Evolutionary conservation across 2,797 vertebrate genomes (phyloP).

Genomic region (Spinus pinus): DNA sequence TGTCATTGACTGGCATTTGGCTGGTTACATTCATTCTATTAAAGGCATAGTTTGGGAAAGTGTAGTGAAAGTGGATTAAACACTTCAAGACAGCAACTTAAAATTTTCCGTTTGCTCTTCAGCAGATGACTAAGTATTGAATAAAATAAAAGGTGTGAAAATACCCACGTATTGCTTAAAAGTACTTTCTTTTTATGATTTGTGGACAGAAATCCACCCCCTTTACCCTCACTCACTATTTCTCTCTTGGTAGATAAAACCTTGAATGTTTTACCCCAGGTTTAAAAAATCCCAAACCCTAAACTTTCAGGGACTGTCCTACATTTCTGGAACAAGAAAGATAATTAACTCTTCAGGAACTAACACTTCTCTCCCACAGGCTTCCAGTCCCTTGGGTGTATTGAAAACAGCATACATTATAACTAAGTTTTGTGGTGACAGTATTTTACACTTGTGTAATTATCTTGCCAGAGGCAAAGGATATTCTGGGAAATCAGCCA

Average conservation of each 20-base stretch:
- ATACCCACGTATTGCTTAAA: background rate
- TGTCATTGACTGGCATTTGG: background rate
- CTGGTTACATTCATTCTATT: background rate
- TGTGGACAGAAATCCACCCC: background rate
- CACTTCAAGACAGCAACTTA: background rate
- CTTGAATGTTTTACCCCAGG: background rate
- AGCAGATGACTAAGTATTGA: background rate
- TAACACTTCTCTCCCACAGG: background rate
- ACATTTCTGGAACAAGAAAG: background rate
- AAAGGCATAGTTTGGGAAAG: background rate
- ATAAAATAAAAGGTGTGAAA: background rate
- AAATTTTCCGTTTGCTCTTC: background rate
- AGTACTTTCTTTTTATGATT: background rate
- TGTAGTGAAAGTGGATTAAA: background rate
- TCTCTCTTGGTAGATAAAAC: background rate
- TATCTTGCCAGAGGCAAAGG: slow-evolving; percentile 38
- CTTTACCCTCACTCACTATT: background rate
- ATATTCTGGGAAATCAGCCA: slow-evolving; percentile 56
- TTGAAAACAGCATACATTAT: background rate
- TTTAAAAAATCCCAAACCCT: background rate
- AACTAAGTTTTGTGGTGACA: background rate
- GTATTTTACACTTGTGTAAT: slow-evolving; percentile 31
- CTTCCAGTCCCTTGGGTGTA: background rate
- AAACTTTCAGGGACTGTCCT: background rate
- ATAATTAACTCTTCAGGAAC: slow-evolving; percentile 26